A percentile compares a stretch with the other conserved stretches of the same genome.
These are phyloP conservation scores for Atrina japonica DNA, from an alignment of 2,888 invertebrate species.

Conservation along the genomic window DNA sequence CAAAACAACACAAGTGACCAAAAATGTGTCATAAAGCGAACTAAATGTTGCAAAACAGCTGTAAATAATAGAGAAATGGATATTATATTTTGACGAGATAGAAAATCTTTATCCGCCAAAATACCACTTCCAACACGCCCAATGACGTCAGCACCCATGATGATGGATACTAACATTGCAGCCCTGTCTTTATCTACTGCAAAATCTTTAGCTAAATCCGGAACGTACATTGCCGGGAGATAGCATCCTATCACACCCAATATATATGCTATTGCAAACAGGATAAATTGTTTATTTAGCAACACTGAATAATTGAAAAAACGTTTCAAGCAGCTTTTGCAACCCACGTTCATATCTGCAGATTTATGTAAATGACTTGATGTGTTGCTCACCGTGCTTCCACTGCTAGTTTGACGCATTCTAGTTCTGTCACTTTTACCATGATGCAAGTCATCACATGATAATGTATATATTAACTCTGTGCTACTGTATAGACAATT, in stretches of 20 bases:
- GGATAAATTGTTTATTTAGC: constrained; percentile 14
- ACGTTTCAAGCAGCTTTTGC: neutral
- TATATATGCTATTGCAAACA: constrained; percentile 25
- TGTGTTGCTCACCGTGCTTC: neutral
- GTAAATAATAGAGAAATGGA: constrained; percentile 3
- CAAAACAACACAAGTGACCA: constrained; percentile 24
- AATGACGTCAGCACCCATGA: constrained; percentile 42
- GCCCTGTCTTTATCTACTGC: constrained; percentile 39
- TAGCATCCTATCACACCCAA: constrained; percentile 21
- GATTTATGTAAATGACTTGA: neutral
- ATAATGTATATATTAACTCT: neutral
- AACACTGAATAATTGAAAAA: constrained; percentile 22
- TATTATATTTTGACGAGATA: constrained; percentile 25
- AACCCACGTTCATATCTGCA: neutral
- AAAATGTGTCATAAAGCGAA: constrained; percentile 18
- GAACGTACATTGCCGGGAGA: constrained; percentile 44
- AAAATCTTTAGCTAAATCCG: constrained; percentile 49
- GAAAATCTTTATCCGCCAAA: constrained; percentile 15
- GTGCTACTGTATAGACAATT: neutral
- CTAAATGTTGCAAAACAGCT: constrained; percentile 13
- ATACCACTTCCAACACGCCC: constrained; percentile 26
- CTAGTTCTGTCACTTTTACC: neutral
- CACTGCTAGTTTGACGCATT: neutral
- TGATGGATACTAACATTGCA: constrained; percentile 43
- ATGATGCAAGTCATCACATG: neutral